phyloP scores from a whole-genome alignment of 2,797 vertebrate species.

The Anguilla megastoma region DNA sequence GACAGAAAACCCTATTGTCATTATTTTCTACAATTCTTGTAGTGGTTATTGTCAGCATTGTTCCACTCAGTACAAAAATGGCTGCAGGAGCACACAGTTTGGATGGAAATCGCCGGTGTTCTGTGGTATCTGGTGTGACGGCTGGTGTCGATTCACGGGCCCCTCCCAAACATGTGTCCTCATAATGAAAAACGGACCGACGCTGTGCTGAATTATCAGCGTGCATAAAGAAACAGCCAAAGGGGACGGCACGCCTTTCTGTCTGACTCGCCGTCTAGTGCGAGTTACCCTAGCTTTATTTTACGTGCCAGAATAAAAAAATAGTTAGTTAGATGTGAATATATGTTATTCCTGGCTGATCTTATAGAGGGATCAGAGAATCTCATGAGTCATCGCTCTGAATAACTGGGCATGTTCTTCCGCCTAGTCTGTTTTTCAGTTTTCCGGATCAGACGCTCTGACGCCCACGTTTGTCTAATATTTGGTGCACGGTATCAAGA shows the following conservation, averaged over 20 bases:
- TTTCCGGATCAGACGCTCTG: background rate
- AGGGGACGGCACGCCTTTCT: background rate
- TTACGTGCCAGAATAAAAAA: background rate
- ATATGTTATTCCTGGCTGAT: background rate
- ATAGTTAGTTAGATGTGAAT: background rate
- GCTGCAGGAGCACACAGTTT: background rate
- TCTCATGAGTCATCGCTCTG: background rate
- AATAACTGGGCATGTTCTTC: slow-evolving; percentile 2
- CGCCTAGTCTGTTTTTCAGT: background rate
- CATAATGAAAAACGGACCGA: background rate
- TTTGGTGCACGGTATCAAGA: background rate
- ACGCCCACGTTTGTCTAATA: slow-evolving; percentile 23
- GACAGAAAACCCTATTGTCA: background rate
- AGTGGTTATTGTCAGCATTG: background rate
- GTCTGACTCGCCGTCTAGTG: background rate
- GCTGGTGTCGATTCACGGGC: background rate
- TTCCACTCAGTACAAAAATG: background rate
- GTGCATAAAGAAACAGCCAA: background rate
- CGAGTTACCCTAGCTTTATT: background rate
- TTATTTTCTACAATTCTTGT: background rate
- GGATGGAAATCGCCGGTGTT: background rate
- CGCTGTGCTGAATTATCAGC: background rate
- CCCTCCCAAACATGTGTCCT: background rate
- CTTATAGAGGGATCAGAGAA: background rate
- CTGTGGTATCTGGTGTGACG: background rate